Evolutionary conservation across 2,797 vertebrate species (phyloP).

Genomic region (Takifugu rubripes): DNA sequence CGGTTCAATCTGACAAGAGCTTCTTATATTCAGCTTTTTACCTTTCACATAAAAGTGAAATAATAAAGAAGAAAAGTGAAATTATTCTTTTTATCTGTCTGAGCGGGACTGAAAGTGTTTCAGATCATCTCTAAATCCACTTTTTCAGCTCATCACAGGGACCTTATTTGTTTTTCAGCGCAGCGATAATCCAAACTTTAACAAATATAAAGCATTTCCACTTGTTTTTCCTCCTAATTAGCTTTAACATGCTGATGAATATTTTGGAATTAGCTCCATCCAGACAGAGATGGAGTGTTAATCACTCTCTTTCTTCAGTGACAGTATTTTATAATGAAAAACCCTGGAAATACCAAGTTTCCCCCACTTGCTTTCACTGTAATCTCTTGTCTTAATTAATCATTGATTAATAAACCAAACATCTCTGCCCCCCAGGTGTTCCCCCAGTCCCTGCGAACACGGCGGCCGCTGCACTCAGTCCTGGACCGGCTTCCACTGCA

Average conservation of each 20-base stretch:
- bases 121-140: neutral
- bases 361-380: too few species aligned
- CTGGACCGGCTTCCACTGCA: slow-evolving; percentile 84
- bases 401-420: neutral
- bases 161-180: neutral
- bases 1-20: slow-evolving; percentile 15
- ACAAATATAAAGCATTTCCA: slow-evolving; percentile 4
- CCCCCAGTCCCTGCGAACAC: slow-evolving; percentile 89
- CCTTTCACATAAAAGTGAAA: slow-evolving; percentile 17
- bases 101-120: slow-evolving; percentile 8
- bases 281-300: too few species aligned
- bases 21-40: slow-evolving; percentile 9
- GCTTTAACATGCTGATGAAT: neutral
- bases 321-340: too few species aligned
- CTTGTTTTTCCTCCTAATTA: neutral
- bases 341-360: too few species aligned
- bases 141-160: slow-evolving; percentile 1
- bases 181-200: neutral
- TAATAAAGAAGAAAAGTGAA: slow-evolving; percentile 18
- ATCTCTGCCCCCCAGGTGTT: slow-evolving; percentile 72
- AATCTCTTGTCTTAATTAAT: neutral
- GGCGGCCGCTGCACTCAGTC: slow-evolving; percentile 86
- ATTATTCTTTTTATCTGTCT: slow-evolving; percentile 23
- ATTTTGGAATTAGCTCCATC: neutral
- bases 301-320: too few species aligned